Evolutionary conservation across 2,797 vertebrate genomes (phyloP).

Genomic region (Siniperca undulata): DNA sequence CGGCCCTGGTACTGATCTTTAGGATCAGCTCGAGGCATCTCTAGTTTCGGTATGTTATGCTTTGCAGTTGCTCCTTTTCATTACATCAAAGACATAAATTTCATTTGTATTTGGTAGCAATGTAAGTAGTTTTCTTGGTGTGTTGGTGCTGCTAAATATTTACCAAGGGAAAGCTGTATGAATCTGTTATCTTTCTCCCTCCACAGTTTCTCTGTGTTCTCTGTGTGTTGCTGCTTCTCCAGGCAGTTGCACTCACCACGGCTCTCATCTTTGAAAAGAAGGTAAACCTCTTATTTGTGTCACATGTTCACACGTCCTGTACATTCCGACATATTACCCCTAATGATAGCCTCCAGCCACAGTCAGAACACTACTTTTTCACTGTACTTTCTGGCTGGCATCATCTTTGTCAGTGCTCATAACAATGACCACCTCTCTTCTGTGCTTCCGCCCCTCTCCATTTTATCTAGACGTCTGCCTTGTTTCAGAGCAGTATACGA

Average conservation of each 20-base stretch:
- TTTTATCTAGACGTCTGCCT: constrained; percentile 83
- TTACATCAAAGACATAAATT: too few species aligned
- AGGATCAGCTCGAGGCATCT: neutral
- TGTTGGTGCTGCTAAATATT: neutral
- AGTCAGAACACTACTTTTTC: neutral
- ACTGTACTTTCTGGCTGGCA: neutral
- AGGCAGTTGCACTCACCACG: constrained; percentile 86
- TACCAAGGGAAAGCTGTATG: neutral
- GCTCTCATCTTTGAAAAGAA: constrained; percentile 91
- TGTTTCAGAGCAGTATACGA: constrained; percentile 91
- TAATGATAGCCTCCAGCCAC: neutral
- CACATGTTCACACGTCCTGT: neutral
- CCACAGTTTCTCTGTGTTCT: constrained; percentile 92
- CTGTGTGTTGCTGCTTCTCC: constrained; percentile 88
- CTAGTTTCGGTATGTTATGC: neutral
- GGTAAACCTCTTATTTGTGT: constrained; percentile 72
- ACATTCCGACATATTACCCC: neutral
- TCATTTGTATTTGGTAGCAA: neutral
- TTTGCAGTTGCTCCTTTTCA: neutral
- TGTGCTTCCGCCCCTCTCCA: constrained; percentile 17
- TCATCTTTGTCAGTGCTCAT: neutral
- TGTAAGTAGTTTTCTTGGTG: neutral
- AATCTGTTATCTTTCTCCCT: constrained; percentile 6
- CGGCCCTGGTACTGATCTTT: rapidly evolving
- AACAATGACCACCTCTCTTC: constrained; percentile 5